Conservation (phyloP, 2,888 invertebrate genomes). For the Theretra japonica region DNA sequence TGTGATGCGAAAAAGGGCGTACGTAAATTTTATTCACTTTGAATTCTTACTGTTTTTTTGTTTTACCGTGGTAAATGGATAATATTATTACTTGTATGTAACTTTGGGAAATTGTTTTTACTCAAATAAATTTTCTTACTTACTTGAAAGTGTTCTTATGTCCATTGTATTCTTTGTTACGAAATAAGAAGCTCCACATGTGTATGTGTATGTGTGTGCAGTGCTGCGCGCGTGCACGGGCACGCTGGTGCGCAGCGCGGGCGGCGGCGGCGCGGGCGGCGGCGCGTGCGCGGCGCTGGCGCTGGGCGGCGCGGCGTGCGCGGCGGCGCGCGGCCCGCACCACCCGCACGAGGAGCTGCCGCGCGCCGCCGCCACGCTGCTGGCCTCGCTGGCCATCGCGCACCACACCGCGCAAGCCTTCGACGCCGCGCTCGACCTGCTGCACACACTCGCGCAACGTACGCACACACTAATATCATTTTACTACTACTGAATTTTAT, state of each 20-base stretch:
- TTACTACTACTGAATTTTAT: background rate
- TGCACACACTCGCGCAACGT: conserved; percentile 67
- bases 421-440: conserved; percentile 83
- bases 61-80: too few relatives aligned
- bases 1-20: too few relatives aligned
- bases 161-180: too few relatives aligned
- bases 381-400: conserved; percentile 88
- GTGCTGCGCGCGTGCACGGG: conserved; percentile 73
- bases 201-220: conserved; percentile 35
- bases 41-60: too few relatives aligned
- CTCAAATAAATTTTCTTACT: too few relatives aligned
- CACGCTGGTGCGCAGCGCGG: conserved; percentile 72
- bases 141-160: too few relatives aligned
- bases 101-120: too few relatives aligned
- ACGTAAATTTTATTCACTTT: too few relatives aligned
- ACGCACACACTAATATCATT: background rate
- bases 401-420: conserved; percentile 84
- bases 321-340: conserved; percentile 86
- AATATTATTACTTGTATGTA: too few relatives aligned
- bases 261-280: conserved; percentile 90
- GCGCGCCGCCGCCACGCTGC: conserved; percentile 86
- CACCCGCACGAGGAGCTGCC: conserved; percentile 91
- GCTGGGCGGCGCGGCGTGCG: conserved; percentile 87
- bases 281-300: conserved; percentile 84
- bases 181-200: too few relatives aligned